Evolutionary conservation across 2,113 vertebrate species (phyloP).

Genomic region (Origma solitaria): DNA sequence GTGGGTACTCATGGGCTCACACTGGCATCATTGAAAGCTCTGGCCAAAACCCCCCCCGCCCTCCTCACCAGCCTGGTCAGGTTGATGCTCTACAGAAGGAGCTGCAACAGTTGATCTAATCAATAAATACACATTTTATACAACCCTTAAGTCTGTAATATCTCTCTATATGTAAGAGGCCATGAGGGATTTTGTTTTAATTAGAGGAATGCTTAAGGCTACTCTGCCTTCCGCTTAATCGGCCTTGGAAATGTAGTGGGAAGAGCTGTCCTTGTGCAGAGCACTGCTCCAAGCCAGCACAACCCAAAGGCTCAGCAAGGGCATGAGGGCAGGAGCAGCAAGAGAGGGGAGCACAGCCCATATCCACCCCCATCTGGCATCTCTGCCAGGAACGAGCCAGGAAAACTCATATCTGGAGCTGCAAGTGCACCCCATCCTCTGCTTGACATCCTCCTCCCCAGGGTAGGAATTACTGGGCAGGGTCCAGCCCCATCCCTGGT

Average conservation of each 20-base stretch:
- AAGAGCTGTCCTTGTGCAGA: not conserved
- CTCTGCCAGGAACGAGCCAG: accelerated
- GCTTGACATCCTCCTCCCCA: not conserved
- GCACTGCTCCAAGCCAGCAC: not conserved
- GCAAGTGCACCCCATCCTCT: not conserved
- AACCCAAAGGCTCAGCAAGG: not conserved
- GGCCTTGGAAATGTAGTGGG: not conserved
- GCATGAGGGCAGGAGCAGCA: not conserved
- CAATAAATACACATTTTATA: not conserved
- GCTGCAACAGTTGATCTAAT: not conserved
- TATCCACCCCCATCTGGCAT: not conserved
- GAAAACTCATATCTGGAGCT: not conserved
- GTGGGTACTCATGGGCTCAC: accelerated
- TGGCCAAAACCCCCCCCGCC: accelerated
- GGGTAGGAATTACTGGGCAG: not conserved
- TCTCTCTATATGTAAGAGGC: not conserved
- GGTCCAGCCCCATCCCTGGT: not conserved
- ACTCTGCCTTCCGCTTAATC: not conserved
- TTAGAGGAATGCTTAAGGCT: constrained; percentile 24
- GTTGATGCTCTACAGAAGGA: not conserved
- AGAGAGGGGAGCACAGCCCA: not conserved
- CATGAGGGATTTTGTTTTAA: constrained; percentile 36
- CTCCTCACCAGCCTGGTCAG: accelerated
- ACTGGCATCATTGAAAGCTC: not conserved
- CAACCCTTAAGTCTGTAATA: not conserved